A percentile compares a stretch with the other conserved stretches of the same genome.
These are phyloP conservation scores for Centruroides vittatus DNA, from an alignment of 1,140 invertebrate species.

Conservation along the genomic window DNA sequence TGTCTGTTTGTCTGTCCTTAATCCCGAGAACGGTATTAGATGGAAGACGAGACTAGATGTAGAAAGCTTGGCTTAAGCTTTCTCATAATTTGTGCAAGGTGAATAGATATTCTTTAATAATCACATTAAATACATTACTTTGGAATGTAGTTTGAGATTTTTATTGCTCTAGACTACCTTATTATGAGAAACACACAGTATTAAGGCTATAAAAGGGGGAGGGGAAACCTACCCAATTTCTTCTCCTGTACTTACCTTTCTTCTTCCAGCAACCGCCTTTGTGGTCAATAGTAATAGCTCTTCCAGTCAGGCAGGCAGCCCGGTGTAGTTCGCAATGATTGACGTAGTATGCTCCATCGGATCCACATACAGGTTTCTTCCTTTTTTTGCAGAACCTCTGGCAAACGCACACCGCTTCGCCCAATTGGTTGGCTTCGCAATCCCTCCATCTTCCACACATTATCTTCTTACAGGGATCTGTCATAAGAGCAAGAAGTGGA, in stretches of 20 bases:
- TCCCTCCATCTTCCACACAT: conserved; percentile 52
- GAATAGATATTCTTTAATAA: too few relatives aligned
- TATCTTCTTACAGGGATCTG: conserved; percentile 45
- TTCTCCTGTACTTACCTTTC: conserved; percentile 16
- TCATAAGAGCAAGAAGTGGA: not conserved
- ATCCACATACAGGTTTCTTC: conserved; percentile 49
- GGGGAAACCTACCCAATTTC: too few relatives aligned
- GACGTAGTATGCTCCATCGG: conserved; percentile 52
- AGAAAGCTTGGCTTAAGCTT: too few relatives aligned
- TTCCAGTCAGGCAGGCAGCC: conserved; percentile 44
- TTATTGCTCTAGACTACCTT: too few relatives aligned
- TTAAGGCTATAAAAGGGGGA: too few relatives aligned
- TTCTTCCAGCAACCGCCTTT: conserved; percentile 19
- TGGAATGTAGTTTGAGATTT: too few relatives aligned
- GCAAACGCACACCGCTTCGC: conserved; percentile 45
- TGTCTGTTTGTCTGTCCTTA: too few relatives aligned
- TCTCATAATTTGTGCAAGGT: too few relatives aligned
- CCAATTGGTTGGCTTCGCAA: conserved; percentile 37
- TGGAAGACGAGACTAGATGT: too few relatives aligned
- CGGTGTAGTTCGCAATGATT: conserved; percentile 62
- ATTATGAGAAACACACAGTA: too few relatives aligned
- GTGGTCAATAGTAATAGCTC: conserved; percentile 39
- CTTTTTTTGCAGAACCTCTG: conserved; percentile 37
- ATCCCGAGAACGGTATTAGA: too few relatives aligned
- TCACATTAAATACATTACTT: too few relatives aligned